Percentiles rank a stretch among this genome's conserved stretches.
These are phyloP conservation scores for Spisula solida DNA, from an alignment of 2,888 invertebrate species.

Conservation along the genomic window DNA sequence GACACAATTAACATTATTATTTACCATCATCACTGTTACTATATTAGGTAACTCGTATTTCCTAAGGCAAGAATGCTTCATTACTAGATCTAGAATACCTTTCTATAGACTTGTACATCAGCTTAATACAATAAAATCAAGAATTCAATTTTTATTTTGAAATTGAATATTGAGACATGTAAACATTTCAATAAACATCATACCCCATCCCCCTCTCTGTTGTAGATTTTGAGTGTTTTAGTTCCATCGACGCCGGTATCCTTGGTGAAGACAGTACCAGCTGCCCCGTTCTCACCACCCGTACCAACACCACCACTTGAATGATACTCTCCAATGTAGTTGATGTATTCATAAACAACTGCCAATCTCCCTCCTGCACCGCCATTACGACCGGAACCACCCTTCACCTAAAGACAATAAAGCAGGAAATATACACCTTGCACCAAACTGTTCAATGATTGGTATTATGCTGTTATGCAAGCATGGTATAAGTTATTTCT, in stretches of 20 bases:
- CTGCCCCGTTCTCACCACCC: conserved; percentile 77
- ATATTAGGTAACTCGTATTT: background rate
- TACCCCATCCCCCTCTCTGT: conserved; percentile 76
- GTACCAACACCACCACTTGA: conserved; percentile 75
- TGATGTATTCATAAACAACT: conserved; percentile 65
- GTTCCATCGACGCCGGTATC: conserved; percentile 57
- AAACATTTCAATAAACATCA: background rate
- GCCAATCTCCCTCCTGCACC: conserved; percentile 80
- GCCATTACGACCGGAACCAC: conserved; percentile 77
- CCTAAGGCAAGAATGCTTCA: too few species aligned
- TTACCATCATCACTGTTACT: background rate
- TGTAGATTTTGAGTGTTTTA: conserved; percentile 74
- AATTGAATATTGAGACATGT: background rate
- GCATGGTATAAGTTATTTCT: too few species aligned
- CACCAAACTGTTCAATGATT: background rate
- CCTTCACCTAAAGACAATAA: conserved; percentile 70
- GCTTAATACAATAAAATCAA: too few species aligned
- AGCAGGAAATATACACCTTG: background rate
- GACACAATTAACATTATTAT: too few species aligned
- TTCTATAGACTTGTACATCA: too few species aligned
- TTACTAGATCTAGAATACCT: too few species aligned
- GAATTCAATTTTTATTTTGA: too few species aligned
- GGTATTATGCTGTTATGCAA: too few species aligned
- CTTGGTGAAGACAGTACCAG: conserved; percentile 78
- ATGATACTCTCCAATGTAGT: conserved; percentile 72